Evolutionary conservation across 2,113 vertebrate species (phyloP), one percentile per base, ranked within the genome.

Genomic region (Pollimyrus isidori): DNA sequence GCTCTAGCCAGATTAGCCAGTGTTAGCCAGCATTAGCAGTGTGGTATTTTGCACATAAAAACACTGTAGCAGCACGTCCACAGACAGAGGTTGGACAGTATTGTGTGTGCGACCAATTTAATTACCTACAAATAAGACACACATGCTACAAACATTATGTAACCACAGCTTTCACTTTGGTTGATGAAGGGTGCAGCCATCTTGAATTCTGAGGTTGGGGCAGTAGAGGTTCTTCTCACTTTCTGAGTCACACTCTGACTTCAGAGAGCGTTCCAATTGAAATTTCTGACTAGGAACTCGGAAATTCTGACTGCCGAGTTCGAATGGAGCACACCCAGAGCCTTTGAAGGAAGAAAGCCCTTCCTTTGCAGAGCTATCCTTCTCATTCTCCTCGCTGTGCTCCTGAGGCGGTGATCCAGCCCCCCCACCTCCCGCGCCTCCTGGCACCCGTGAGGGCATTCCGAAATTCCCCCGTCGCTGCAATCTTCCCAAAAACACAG

Each of bases 401-500:
- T 23, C 30, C 30, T 76, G 11, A 17, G 30, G 69, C 3, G 15
- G 3, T 39, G 11, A 35, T 35, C 26, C 69, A 17, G 30, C 69
- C 11, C 15, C 35, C 35, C 73, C 73, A 35, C 35, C 62, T 30
- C 83, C 21, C 7, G 26, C 88, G 86, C 84, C 53, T 89, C 35
- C 49, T 91, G n/a, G 88, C 69, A 58, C 50, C 89, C 65, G 90
- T 86, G 85, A 90, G 91, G 90, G 94, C 93, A 90, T 93, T 86
- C 94, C 92, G 7, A 90, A 93, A 94, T 94, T 94, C 92, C 93
- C 90, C 88, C 56, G 87, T 87, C 89, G 48, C 88, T 82, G 39
- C 65, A 58, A 46, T n/a, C 50, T 87, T 89, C 21, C 89, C 21
- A 48, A 85, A 88, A 26, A 50, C 21, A 76, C 83, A 84, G 39